Evolutionary conservation across 2,888 invertebrate genomes (phyloP).

Genomic region (Ochlodes sylvanus): DNA sequence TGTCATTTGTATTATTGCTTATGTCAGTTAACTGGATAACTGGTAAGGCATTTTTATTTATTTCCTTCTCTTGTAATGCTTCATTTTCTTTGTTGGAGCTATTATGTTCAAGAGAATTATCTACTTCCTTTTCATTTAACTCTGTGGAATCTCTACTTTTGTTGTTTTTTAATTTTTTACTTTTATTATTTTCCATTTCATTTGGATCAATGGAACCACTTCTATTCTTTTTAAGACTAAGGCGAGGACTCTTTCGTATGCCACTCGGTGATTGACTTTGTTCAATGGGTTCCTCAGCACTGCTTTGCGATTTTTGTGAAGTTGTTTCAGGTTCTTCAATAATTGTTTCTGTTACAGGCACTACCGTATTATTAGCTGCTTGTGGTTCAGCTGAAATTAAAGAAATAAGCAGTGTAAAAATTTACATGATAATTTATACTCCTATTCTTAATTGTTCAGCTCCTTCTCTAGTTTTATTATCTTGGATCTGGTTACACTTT

Average conservation of each 20-base stretch:
- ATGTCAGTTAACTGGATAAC: conserved; percentile 21
- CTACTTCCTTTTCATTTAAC: conserved; percentile 34
- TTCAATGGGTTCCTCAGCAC: conserved; percentile 37
- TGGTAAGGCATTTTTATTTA: conserved; percentile 35
- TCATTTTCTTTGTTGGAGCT: conserved; percentile 28
- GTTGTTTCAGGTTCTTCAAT: conserved; percentile 61
- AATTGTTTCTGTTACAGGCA: conserved; percentile 55
- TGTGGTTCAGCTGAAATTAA: conserved; percentile 52
- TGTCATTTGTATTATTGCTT: conserved; percentile 11
- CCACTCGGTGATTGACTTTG: conserved; percentile 42
- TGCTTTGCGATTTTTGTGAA: conserved; percentile 44
- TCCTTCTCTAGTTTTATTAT: no score
- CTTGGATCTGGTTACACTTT: no score
- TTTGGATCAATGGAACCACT: conserved; percentile 42
- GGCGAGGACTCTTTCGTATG: conserved; percentile 49
- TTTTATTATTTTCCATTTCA: conserved; percentile 18
- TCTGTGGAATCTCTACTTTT: conserved; percentile 44
- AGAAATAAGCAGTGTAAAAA: not conserved
- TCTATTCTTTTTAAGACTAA: conserved; percentile 50
- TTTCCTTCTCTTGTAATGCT: conserved; percentile 39
- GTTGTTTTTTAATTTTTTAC: conserved; percentile 47
- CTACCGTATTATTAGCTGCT: conserved; percentile 46
- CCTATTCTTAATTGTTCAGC: no score
- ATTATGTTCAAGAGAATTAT: conserved; percentile 10
- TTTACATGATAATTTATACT: no score